Percentiles rank a stretch among this genome's conserved stretches.
phyloP scores from a whole-genome alignment of 2,888 invertebrate species.

The Drosophila quasianomalipes region DNA sequence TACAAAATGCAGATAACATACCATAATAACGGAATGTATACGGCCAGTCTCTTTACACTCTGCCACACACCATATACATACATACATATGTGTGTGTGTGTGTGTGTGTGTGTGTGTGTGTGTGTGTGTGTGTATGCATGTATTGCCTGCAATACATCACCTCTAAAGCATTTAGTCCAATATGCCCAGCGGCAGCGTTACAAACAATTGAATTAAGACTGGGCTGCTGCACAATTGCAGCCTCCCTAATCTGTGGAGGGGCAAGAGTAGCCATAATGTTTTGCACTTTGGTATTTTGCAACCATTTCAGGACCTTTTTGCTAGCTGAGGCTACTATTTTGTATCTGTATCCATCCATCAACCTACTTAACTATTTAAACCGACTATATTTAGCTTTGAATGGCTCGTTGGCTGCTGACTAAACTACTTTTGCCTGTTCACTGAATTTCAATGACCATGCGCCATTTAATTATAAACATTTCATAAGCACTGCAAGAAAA shows the following conservation, averaged over 20 bases:
- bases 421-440: slow-evolving; percentile 77
- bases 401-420: slow-evolving; percentile 47
- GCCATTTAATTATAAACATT: slow-evolving; percentile 66
- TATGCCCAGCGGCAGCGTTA: slow-evolving; percentile 59
- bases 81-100: not conserved
- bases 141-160: slow-evolving; percentile 55
- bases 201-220: slow-evolving; percentile 74
- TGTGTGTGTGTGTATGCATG: slow-evolving; percentile 4
- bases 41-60: not conserved
- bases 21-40: not conserved
- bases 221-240: slow-evolving; percentile 47
- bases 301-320: slow-evolving; percentile 55
- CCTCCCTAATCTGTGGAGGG: not conserved
- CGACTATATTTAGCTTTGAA: slow-evolving; percentile 63
- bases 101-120: not conserved
- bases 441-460: slow-evolving; percentile 68
- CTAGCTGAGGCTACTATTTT: slow-evolving; percentile 35
- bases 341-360: slow-evolving; percentile 13
- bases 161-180: slow-evolving; percentile 71
- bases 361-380: slow-evolving; percentile 12
- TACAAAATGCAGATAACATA: not conserved
- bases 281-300: slow-evolving; percentile 44
- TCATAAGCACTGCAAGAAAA: slow-evolving; percentile 34
- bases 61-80: not conserved
- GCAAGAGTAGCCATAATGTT: not conserved